These are phyloP conservation scores for Neodiprion lecontei DNA, from an alignment of 1,140 invertebrate species.

Conservation along the genomic window DNA sequence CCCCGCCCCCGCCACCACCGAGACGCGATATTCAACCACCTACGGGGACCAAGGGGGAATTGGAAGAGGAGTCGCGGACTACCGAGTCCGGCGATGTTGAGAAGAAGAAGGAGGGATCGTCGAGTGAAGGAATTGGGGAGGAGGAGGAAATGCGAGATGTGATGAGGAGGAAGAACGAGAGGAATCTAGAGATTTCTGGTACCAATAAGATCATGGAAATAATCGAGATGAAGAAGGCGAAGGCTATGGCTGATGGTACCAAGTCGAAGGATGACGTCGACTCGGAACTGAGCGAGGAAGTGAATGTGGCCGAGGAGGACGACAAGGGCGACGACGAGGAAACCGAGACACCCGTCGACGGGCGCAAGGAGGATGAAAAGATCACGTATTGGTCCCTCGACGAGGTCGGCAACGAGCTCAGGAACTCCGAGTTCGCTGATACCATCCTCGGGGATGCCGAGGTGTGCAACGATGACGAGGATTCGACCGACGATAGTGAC, in stretches of 20 bases:
- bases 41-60: neutral
- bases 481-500: constrained; percentile 37
- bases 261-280: too few relatives aligned
- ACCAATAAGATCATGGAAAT: constrained; percentile 48
- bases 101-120: constrained; percentile 2
- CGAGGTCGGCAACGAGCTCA: neutral
- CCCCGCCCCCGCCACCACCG: constrained; percentile 56
- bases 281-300: constrained; percentile 13
- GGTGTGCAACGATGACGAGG: constrained; percentile 14
- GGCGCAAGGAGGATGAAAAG: neutral
- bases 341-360: neutral
- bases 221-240: constrained; percentile 42
- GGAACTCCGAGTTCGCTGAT: neutral
- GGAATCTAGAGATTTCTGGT: too few relatives aligned
- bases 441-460: neutral
- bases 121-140: constrained; percentile 17
- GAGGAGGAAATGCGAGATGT: constrained; percentile 24
- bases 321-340: neutral
- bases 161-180: constrained; percentile 4
- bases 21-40: constrained; percentile 2
- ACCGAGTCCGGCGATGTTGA: neutral
- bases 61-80: neutral
- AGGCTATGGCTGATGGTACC: constrained; percentile 17
- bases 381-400: neutral
- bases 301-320: constrained; percentile 2